A percentile compares a stretch with the other conserved stretches of the same genome.
phyloP scores from a whole-genome alignment of 1,140 invertebrate genomes.

The Aporrectodea caliginosa region DNA sequence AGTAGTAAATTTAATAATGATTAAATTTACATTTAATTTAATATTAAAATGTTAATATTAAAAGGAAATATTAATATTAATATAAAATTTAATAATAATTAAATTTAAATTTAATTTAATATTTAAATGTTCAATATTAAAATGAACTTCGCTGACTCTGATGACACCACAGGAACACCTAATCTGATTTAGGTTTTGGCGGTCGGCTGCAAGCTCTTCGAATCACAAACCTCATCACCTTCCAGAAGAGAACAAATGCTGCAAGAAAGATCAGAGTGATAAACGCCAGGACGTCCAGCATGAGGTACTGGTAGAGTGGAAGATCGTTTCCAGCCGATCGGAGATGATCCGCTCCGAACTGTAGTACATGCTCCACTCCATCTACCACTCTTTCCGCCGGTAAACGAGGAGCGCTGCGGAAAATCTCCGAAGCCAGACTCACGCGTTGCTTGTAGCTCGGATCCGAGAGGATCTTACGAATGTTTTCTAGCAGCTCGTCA shows the following conservation, averaged over 20 bases:
- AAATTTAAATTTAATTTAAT: neutral
- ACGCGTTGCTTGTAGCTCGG: slow-evolving; percentile 7
- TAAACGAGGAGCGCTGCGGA: neutral
- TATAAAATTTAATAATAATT: neutral
- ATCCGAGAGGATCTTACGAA: slow-evolving; percentile 14
- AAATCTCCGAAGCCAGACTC: slow-evolving; percentile 17
- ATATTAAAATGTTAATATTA: neutral
- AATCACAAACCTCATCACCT: neutral
- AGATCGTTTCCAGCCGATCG: slow-evolving; percentile 2
- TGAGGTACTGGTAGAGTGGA: slow-evolving; percentile 2
- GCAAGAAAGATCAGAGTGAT: neutral
- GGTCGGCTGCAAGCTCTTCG: neutral
- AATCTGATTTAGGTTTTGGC: neutral
- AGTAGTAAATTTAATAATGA: neutral
- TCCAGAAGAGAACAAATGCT: neutral
- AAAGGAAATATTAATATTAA: neutral
- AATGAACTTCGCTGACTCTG: neutral
- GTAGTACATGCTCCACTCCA: slow-evolving; percentile 19
- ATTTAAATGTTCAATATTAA: neutral
- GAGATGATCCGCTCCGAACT: slow-evolving; percentile 13
- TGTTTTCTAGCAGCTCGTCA: neutral
- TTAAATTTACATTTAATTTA: neutral
- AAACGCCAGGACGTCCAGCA: slow-evolving; percentile 4
- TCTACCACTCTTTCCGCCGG: slow-evolving; percentile 6
- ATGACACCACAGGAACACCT: neutral